phyloP scores from a whole-genome alignment of 1,140 invertebrate species.

The Dendroctonus ponderosae region DNA sequence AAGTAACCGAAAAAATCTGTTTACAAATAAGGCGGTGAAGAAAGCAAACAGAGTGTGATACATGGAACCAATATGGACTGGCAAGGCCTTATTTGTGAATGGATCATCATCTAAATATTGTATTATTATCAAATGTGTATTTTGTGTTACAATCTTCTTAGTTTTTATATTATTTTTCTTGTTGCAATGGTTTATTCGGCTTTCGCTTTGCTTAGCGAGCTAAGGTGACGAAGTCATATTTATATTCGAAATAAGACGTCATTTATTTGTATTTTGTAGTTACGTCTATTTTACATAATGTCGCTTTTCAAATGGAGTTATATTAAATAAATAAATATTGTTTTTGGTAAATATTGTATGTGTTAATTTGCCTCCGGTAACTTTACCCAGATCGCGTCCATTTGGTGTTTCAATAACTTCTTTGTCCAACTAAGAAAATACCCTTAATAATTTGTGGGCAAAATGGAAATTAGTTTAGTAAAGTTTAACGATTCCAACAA shows the following conservation, averaged over 20 bases:
- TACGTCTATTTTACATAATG: slow-evolving; percentile 27
- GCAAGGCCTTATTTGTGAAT: not conserved
- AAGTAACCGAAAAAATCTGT: not conserved
- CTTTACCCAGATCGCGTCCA: too few relatives aligned
- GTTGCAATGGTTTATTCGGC: slow-evolving; percentile 17
- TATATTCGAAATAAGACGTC: slow-evolving; percentile 20
- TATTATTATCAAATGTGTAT: slow-evolving; percentile 19
- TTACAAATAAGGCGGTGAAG: slow-evolving; percentile 6
- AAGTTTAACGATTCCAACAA: too few relatives aligned
- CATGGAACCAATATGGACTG: too few relatives aligned
- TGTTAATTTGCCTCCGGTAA: too few relatives aligned
- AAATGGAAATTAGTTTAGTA: too few relatives aligned
- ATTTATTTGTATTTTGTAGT: slow-evolving; percentile 27
- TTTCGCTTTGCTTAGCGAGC: slow-evolving; percentile 22
- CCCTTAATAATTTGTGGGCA: too few relatives aligned
- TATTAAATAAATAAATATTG: slow-evolving; percentile 29
- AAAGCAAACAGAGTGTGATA: not conserved
- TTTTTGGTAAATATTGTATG: slow-evolving; percentile 8
- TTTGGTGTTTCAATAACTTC: too few relatives aligned
- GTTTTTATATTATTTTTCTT: slow-evolving; percentile 17
- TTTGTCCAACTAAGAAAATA: too few relatives aligned
- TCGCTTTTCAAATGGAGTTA: slow-evolving; percentile 29
- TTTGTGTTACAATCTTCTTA: slow-evolving; percentile 24
- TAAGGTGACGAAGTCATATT: slow-evolving; percentile 25
- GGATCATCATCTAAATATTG: slow-evolving; percentile 3